Evolutionary conservation across 2,888 invertebrate genomes (phyloP).

Genomic region (Lingula anatina): DNA sequence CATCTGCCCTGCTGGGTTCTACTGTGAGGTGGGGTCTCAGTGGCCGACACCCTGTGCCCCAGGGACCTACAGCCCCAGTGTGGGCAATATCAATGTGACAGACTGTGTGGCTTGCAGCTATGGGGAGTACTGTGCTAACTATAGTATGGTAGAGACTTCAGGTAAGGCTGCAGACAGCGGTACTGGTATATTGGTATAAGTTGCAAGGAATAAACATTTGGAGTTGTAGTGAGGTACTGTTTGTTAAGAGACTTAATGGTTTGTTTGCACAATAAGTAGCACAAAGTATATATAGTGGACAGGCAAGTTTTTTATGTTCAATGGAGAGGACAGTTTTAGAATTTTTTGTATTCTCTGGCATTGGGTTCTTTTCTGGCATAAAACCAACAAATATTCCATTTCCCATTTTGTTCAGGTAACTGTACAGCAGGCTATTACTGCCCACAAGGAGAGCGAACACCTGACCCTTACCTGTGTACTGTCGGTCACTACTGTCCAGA

Average conservation of each 20-base stretch:
- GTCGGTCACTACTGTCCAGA: slow-evolving; percentile 43
- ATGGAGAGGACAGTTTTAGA: no score
- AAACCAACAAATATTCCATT: no score
- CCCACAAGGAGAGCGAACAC: slow-evolving; percentile 29
- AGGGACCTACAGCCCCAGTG: slow-evolving; percentile 31
- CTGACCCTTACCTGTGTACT: slow-evolving; percentile 27
- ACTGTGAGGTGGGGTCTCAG: slow-evolving; percentile 27
- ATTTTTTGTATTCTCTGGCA: no score
- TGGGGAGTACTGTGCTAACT: slow-evolving; percentile 32
- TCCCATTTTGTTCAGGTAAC: slow-evolving; percentile 31
- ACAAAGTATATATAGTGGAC: no score
- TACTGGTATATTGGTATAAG: no score
- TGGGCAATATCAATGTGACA: slow-evolving; percentile 19
- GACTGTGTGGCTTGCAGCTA: slow-evolving; percentile 33
- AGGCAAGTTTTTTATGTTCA: no score
- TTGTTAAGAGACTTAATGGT: no score
- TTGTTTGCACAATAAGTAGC: no score
- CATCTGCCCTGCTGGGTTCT: slow-evolving; percentile 35
- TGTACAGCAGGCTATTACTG: slow-evolving; percentile 45
- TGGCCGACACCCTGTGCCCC: slow-evolving; percentile 30
- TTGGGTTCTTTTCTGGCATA: no score
- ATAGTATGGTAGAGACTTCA: slow-evolving; percentile 31
- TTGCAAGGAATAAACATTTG: no score
- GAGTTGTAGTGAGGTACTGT: no score
- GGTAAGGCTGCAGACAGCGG: no score